Conservation (phyloP, 2,113 vertebrate genomes). For the Sisor rabdophorus region DNA sequence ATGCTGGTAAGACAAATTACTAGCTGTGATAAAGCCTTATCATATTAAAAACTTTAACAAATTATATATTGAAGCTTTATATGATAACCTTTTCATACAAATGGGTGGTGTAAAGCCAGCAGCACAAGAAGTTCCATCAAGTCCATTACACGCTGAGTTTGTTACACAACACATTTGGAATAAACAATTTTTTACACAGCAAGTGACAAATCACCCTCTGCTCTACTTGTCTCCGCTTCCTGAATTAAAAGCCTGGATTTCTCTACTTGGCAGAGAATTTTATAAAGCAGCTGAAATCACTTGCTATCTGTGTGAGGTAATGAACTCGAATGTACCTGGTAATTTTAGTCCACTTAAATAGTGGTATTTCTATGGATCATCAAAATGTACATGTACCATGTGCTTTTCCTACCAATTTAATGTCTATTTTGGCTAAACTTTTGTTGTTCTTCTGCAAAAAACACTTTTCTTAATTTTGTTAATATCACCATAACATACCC, state of each 20-base stretch:
- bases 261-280: background rate
- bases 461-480: background rate
- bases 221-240: background rate
- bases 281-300: background rate
- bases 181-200: constrained; percentile 4
- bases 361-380: background rate
- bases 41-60: background rate
- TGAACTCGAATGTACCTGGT: background rate
- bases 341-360: background rate
- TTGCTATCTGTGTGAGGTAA: background rate
- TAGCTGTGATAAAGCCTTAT: background rate
- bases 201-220: background rate
- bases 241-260: background rate
- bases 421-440: background rate
- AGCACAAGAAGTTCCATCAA: background rate
- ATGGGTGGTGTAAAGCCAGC: background rate
- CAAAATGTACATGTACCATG: too few relatives aligned
- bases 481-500: too few relatives aligned
- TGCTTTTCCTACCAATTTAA: background rate
- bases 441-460: background rate
- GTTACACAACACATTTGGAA: background rate
- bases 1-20: background rate
- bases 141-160: background rate
- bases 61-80: background rate
- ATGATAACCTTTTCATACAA: background rate